Evolutionary conservation across 2,113 vertebrate genomes (phyloP).

Genomic region (Pollachius pollachius): DNA sequence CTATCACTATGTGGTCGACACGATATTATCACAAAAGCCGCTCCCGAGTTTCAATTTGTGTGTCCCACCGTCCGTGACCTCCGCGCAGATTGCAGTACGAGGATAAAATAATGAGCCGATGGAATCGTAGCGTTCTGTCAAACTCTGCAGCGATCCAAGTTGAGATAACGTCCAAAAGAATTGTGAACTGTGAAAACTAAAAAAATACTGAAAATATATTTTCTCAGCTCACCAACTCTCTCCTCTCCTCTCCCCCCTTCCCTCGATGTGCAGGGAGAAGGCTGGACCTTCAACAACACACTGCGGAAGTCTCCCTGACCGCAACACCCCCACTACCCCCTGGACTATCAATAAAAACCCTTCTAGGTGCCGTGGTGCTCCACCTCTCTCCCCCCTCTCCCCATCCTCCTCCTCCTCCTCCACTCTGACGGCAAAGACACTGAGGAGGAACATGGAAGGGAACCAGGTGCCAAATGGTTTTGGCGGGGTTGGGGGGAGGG

Average conservation of each 20-base stretch:
- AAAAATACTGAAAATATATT: no score
- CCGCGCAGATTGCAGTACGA: no score
- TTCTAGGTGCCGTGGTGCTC: constrained; percentile 11
- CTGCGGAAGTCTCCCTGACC: constrained; percentile 87
- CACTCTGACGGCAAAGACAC: neutral
- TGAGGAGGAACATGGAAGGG: neutral
- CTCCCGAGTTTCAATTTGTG: no score
- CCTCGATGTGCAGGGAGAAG: constrained; percentile 78
- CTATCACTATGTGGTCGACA: no score
- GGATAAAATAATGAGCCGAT: no score
- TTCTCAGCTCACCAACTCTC: no score
- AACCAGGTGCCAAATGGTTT: neutral
- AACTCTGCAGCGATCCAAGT: no score
- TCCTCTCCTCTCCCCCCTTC: constrained; percentile 9
- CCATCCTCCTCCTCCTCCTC: neutral
- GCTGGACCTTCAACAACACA: constrained; percentile 86
- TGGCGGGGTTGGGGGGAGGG: neutral
- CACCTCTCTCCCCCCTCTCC: no score
- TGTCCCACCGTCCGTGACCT: no score
- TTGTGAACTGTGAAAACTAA: neutral
- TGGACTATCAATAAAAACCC: constrained; percentile 17
- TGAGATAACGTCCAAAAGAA: no score
- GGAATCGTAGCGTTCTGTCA: no score
- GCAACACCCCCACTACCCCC: neutral
- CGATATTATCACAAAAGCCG: no score